These are phyloP conservation scores for Crotalus helleri DNA, from an alignment of 2,113 vertebrate genomes.

Conservation along the genomic window DNA sequence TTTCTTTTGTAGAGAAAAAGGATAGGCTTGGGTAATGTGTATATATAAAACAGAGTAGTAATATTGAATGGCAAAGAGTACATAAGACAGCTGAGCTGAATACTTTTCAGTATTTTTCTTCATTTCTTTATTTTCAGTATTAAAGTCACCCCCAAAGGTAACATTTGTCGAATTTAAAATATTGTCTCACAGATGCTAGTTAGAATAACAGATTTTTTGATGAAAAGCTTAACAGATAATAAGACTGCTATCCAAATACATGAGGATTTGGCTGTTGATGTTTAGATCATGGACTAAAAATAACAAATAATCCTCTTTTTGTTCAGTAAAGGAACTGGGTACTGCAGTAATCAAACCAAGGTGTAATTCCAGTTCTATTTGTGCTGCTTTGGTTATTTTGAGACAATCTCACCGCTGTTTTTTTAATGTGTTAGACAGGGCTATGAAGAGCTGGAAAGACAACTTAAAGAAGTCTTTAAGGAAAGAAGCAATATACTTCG, in stretches of 20 bases:
- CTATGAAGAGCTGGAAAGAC: conserved; percentile 89
- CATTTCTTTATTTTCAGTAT: neutral
- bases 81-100: neutral
- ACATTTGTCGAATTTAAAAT: neutral
- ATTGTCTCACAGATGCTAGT: neutral
- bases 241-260: neutral
- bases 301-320: conserved; percentile 27
- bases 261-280: neutral
- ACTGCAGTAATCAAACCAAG: conserved; percentile 1
- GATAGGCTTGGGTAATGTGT: neutral
- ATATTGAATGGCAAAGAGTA: neutral
- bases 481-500: conserved; percentile 88
- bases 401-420: conserved; percentile 51
- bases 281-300: neutral
- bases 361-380: neutral
- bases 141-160: neutral
- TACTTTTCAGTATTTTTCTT: neutral
- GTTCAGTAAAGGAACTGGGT: conserved; percentile 28
- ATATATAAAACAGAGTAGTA: neutral
- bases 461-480: conserved; percentile 91
- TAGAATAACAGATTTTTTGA: neutral
- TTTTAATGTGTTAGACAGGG: conserved; percentile 81
- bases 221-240: neutral
- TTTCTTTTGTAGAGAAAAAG: neutral
- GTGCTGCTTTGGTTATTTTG: neutral